phyloP scores from a whole-genome alignment of 2,888 invertebrate genomes.

The Tinea semifulvella region DNA sequence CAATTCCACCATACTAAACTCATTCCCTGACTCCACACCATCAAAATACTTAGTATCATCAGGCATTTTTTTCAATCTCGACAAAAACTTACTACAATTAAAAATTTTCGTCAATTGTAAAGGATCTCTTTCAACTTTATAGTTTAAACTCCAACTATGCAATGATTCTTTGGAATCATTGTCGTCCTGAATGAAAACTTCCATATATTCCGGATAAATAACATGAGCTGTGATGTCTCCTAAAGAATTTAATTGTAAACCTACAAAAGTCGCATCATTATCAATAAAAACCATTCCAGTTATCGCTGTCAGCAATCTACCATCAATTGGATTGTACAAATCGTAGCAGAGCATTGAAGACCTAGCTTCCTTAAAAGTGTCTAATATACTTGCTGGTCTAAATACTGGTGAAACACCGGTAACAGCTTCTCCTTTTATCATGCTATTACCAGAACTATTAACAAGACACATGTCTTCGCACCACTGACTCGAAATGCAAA shows the following conservation, averaged over 20 bases:
- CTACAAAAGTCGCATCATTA: constrained; percentile 34
- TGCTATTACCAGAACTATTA: constrained; percentile 35
- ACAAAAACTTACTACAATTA: constrained; percentile 38
- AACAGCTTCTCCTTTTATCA: constrained; percentile 26
- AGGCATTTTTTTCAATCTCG: constrained; percentile 30
- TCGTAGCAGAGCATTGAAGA: constrained; percentile 37
- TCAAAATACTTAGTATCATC: constrained; percentile 28
- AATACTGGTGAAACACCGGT: constrained; percentile 40
- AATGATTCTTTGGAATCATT: constrained; percentile 35
- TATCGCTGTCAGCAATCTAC: constrained; percentile 37
- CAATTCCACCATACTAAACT: constrained; percentile 41
- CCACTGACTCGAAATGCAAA: constrained; percentile 51
- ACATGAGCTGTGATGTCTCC: constrained; percentile 49
- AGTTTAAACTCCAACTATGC: constrained; percentile 39
- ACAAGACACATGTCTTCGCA: constrained; percentile 49
- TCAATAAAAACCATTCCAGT: constrained; percentile 37
- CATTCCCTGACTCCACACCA: constrained; percentile 18
- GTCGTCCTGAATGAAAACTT: constrained; percentile 36
- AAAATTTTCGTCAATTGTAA: constrained; percentile 36
- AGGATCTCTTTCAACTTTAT: constrained; percentile 26
- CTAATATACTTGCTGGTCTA: constrained; percentile 41
- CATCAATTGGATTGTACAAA: constrained; percentile 36
- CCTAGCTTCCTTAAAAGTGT: constrained; percentile 36
- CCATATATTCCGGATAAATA: constrained; percentile 38
- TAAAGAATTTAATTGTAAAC: constrained; percentile 46